Percentiles rank a stretch among this genome's conserved stretches.
Conservation (phyloP, 1,140 invertebrate genomes). For the Papilio polytes region DNA sequence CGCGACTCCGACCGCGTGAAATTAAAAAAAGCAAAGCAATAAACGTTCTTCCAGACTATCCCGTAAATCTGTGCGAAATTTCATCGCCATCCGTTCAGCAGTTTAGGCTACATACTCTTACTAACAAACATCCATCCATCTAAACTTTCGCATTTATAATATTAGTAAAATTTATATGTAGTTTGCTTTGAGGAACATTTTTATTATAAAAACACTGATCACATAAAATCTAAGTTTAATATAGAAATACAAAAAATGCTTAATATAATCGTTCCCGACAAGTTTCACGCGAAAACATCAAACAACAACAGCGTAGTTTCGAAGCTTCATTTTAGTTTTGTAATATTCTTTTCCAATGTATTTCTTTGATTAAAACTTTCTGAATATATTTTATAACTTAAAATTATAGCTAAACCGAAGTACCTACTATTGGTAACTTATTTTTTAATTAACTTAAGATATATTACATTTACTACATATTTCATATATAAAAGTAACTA, state of each 20-base stretch:
- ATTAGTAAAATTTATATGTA: too few relatives aligned
- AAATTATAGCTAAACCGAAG: not conserved
- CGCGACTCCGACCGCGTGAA: too few relatives aligned
- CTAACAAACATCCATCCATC: too few relatives aligned
- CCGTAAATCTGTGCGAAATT: too few relatives aligned
- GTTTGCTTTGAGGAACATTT: not conserved
- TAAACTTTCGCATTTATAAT: too few relatives aligned
- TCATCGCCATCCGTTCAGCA: too few relatives aligned
- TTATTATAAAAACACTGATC: not conserved
- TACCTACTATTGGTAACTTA: not conserved
- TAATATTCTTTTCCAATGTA: slow-evolving; percentile 3
- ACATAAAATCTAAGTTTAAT: not conserved
- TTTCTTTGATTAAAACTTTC: slow-evolving; percentile 9
- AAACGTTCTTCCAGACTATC: too few relatives aligned
- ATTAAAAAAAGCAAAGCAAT: too few relatives aligned
- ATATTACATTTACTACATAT: not conserved
- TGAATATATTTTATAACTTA: slow-evolving; percentile 5
- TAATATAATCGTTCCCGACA: slow-evolving; percentile 1
- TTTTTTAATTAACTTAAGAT: not conserved
- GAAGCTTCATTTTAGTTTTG: slow-evolving; percentile 13
- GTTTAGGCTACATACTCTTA: too few relatives aligned
- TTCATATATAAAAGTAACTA: too few relatives aligned
- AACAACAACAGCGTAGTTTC: slow-evolving; percentile 7
- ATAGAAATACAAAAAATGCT: not conserved
- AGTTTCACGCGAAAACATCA: slow-evolving; percentile 11